Conservation (phyloP, 2,113 vertebrate genomes). For the Gila orcuttii region DNA sequence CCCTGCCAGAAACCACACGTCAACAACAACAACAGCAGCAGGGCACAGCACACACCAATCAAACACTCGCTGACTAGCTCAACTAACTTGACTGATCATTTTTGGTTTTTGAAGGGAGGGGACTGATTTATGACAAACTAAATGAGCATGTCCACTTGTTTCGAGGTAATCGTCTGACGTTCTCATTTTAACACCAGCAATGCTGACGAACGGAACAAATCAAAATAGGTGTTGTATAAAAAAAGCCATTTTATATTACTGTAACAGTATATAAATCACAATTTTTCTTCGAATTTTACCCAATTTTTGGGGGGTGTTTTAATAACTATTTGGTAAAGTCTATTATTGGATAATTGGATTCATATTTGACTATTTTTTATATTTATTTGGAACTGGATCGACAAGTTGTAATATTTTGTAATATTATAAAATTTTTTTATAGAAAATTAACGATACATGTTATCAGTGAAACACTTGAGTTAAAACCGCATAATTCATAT, state of each 20-base stretch:
- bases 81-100: not conserved
- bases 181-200: not conserved
- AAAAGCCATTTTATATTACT: too few species aligned
- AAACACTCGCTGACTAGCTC: conserved; percentile 10
- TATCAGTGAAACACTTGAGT: not conserved
- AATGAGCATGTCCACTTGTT: too few species aligned
- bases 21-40: conserved; percentile 81
- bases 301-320: not conserved
- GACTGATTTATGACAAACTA: too few species aligned
- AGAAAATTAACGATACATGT: not conserved
- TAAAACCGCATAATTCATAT: not conserved
- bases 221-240: not conserved
- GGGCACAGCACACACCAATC: conserved; percentile 64
- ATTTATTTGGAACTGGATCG: not conserved
- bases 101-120: not conserved
- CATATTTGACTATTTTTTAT: not conserved
- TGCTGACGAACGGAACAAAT: not conserved
- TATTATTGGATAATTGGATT: not conserved
- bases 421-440: not conserved
- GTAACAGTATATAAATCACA: too few species aligned
- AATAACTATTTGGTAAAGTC: not conserved
- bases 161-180: too few species aligned
- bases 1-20: conserved; percentile 78
- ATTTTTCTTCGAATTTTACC: not conserved
- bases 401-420: not conserved